Evolutionary conservation across 2,113 vertebrate species (phyloP).

Genomic region (Neotoma lepida): DNA sequence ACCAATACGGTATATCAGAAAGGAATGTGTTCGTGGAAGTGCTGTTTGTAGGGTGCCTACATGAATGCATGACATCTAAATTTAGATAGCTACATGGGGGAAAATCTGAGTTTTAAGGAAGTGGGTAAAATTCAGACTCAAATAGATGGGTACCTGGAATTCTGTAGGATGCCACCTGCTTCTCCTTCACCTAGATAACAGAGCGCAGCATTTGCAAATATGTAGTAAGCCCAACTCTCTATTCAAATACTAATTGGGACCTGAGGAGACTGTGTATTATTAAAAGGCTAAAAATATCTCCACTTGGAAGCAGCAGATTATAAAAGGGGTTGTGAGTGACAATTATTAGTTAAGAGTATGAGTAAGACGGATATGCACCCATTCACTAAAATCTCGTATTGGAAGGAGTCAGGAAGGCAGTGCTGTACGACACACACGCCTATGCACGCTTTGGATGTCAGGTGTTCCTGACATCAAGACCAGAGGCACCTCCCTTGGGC

Average conservation of each 20-base stretch:
- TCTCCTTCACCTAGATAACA: neutral
- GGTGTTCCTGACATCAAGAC: neutral
- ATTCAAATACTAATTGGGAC: neutral
- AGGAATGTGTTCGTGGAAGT: neutral
- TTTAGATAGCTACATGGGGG: neutral
- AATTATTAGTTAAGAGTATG: constrained; percentile 46
- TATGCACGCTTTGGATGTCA: neutral
- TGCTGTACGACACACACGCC: accelerated
- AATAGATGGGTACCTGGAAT: neutral
- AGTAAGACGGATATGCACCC: constrained; percentile 49
- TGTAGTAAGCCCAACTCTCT: neutral
- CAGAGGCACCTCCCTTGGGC: neutral
- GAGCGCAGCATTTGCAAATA: neutral
- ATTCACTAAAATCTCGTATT: constrained; percentile 49
- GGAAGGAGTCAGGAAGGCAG: neutral
- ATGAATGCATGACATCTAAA: neutral
- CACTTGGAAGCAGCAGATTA: constrained; percentile 37
- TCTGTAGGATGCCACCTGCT: neutral
- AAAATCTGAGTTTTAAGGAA: neutral
- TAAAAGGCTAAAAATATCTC: constrained; percentile 68
- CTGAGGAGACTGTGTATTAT: neutral
- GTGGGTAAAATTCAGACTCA: neutral
- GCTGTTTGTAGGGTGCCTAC: neutral
- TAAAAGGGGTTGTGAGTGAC: constrained; percentile 33
- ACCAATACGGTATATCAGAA: neutral